Evolutionary conservation across 2,797 vertebrate species (phyloP).

Genomic region (Ctenopoma multispine): DNA sequence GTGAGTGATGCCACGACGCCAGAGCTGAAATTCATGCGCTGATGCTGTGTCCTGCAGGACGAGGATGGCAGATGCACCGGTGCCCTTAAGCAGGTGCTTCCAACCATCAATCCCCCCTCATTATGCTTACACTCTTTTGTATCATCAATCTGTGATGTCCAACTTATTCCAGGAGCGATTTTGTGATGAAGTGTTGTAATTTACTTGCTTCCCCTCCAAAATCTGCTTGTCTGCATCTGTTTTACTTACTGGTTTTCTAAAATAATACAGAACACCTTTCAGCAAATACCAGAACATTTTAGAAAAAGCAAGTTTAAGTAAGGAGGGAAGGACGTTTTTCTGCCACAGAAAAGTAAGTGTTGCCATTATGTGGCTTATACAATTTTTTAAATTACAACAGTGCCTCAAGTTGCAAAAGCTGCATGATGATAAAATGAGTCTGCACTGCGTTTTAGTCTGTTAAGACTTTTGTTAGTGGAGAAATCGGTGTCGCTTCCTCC

Average conservation of each 20-base stretch:
- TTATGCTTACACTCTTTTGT: slow-evolving; percentile 35
- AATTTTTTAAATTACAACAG: slow-evolving; percentile 12
- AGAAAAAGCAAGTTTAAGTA: not conserved
- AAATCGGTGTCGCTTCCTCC: slow-evolving; percentile 24
- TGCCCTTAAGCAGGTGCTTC: slow-evolving; percentile 52
- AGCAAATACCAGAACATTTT: slow-evolving; percentile 1
- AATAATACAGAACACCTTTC: slow-evolving; percentile 26
- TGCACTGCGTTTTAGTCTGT: slow-evolving; percentile 7
- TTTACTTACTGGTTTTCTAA: slow-evolving; percentile 22
- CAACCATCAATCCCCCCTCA: slow-evolving; percentile 44
- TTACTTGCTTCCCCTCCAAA: slow-evolving; percentile 9
- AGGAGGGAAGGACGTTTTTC: not conserved
- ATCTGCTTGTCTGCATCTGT: slow-evolving; percentile 33
- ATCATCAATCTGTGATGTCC: slow-evolving; percentile 49
- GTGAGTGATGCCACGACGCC: slow-evolving; percentile 29
- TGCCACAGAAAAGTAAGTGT: slow-evolving; percentile 1
- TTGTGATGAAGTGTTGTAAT: slow-evolving; percentile 56
- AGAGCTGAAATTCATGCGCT: slow-evolving; percentile 4
- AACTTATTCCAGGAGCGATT: slow-evolving; percentile 40
- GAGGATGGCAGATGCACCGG: slow-evolving; percentile 38
- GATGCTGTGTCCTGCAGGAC: slow-evolving; percentile 30
- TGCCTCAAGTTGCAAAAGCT: slow-evolving; percentile 4
- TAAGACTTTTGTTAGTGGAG: slow-evolving; percentile 15
- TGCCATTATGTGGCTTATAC: not conserved
- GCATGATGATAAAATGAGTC: slow-evolving; percentile 22